Evolutionary conservation across 1,140 invertebrate species (phyloP).

Genomic region (Drosophila bocki): DNA sequence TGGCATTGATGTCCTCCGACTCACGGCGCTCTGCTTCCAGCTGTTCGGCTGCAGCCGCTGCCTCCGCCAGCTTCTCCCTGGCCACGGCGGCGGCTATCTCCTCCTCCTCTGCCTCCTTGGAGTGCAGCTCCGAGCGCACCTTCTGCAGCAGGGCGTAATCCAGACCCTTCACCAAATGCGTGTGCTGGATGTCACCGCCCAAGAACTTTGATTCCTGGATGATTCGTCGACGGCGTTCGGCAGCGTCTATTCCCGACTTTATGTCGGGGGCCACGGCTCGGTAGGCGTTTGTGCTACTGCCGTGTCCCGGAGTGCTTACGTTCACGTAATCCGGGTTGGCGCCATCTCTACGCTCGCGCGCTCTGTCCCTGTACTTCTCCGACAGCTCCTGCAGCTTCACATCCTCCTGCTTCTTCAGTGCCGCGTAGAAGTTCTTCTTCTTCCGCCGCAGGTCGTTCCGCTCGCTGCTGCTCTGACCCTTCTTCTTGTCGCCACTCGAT

Average conservation of each 20-base stretch:
- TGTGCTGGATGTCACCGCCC: slow-evolving; percentile 99
- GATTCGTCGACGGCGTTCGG: slow-evolving; percentile 96
- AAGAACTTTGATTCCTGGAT: slow-evolving; percentile 99
- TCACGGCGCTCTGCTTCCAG: slow-evolving; percentile 74
- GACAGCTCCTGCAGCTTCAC: slow-evolving; percentile 98
- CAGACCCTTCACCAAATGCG: slow-evolving; percentile 99
- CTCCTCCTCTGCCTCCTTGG: slow-evolving; percentile 91
- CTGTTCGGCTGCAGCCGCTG: slow-evolving; percentile 88
- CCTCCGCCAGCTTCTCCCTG: slow-evolving; percentile 89
- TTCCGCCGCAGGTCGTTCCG: slow-evolving; percentile 91
- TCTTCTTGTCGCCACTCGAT: slow-evolving; percentile 82
- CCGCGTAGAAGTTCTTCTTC: slow-evolving; percentile 96
- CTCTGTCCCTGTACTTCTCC: slow-evolving; percentile 97
- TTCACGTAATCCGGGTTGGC: slow-evolving; percentile 93
- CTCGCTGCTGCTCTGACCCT: slow-evolving; percentile 86
- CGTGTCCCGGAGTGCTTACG: slow-evolving; percentile 88
- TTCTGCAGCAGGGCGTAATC: slow-evolving; percentile 99
- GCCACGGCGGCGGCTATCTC: slow-evolving; percentile 94
- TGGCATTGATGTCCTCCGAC: slow-evolving; percentile 90
- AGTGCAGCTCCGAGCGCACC: slow-evolving; percentile 93
- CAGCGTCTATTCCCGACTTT: slow-evolving; percentile 96
- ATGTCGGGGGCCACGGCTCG: slow-evolving; percentile 97
- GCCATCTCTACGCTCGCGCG: slow-evolving; percentile 96
- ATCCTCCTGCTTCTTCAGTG: slow-evolving; percentile 97
- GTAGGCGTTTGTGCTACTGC: slow-evolving; percentile 91